Base-by-base conservation (phyloP, 2,113 vertebrate species). In the Strigops habroptila region DNA sequence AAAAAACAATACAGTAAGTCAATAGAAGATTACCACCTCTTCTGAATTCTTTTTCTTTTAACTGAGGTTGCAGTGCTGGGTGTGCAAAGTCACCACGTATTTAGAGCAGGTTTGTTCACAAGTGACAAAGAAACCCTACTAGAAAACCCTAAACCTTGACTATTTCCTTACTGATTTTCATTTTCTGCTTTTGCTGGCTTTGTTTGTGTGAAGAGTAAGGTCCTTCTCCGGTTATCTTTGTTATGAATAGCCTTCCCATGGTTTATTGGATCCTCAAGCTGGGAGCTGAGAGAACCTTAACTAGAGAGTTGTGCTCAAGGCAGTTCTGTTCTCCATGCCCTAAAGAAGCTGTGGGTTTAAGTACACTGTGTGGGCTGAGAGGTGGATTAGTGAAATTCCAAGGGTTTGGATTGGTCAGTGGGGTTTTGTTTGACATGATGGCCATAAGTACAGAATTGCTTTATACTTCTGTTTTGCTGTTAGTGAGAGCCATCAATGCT, bases 71-170 rank as follows among this genome's bases (percentile, higher is more conserved):
- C 14, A 4, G 39, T 14, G 16, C 44, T 33, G 62, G 13, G 21
- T 35, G 53, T 41, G 33, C 15, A 18, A 3, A 6, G 30, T 19
- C 19, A 9, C 2, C 7, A 1, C 3, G 11, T 28, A 3, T 57
- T 64, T 49, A 23, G 35, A 31, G 24, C 53, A 55, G 46, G 10
- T 39, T 37, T 7, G 1, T 4, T 43, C 37, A 24, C 1, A 3
- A 51, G 23, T 33, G 31, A 33, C 27, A 59, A 43, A 52, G 46
- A 76, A 63, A 52, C 28, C 43, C 44, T 30, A 0, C 19, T 8
- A 27, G 52, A 59, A 60, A 76, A 7, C 5, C 46, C 39, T 31
- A 14, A 28, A 27, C 10, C 57, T 43, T 10, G 9, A 5, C 41
- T 65, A 0, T 78, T 59, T 63, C 43, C 22, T 2, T 19, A 2